These are phyloP conservation scores for Gobio gobio DNA, from an alignment of 2,113 vertebrate genomes.

Conservation along the genomic window DNA sequence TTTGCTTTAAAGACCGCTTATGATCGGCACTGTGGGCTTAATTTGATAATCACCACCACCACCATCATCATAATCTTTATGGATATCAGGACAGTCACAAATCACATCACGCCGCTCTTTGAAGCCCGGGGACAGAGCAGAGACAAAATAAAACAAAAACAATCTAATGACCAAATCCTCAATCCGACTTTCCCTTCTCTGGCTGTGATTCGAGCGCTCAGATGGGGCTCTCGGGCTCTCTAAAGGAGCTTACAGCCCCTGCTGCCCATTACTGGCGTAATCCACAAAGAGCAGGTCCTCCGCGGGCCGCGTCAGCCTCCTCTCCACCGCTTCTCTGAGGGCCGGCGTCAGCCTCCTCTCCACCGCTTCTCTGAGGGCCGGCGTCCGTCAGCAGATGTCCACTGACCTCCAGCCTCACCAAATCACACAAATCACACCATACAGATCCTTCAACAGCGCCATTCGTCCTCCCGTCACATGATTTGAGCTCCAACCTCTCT, in stretches of 20 bases:
- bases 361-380: no score
- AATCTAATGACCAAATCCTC: constrained; percentile 31
- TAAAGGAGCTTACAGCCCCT: constrained; percentile 58
- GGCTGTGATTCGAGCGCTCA: background rate
- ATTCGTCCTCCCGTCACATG: background rate
- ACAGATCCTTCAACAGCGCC: background rate
- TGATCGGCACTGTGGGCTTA: background rate
- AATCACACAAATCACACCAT: background rate
- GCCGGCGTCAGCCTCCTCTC: background rate
- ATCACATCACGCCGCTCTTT: constrained; percentile 1
- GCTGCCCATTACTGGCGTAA: constrained; percentile 48
- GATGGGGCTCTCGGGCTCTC: constrained; percentile 30
- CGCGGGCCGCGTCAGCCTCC: background rate
- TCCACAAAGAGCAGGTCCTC: constrained; percentile 40
- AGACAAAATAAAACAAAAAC: background rate
- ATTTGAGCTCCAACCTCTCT: background rate
- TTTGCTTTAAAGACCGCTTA: background rate
- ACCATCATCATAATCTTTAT: constrained; percentile 50
- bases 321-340: no score
- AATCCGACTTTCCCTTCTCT: constrained; percentile 24
- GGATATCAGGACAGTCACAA: constrained; percentile 37
- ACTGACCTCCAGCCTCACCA: background rate
- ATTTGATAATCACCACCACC: constrained; percentile 34
- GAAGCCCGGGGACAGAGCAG: background rate
- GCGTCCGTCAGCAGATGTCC: no score